These are phyloP conservation scores for Syndactyla subalaris DNA, from an alignment of 2,797 vertebrate species.

Conservation along the genomic window DNA sequence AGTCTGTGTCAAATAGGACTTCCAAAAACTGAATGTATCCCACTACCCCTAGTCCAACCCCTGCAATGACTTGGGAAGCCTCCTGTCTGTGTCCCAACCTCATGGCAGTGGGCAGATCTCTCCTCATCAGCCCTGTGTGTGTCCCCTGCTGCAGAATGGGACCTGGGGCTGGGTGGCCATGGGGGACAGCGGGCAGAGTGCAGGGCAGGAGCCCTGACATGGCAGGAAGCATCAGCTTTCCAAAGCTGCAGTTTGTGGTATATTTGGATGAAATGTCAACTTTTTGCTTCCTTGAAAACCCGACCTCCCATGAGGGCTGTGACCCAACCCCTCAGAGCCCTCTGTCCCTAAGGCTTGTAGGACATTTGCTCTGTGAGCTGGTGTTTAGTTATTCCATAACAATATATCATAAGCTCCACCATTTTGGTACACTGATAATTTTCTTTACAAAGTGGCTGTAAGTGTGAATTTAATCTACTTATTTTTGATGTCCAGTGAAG, in stretches of 20 bases:
- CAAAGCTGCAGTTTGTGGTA: neutral
- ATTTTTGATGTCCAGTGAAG: constrained; percentile 68
- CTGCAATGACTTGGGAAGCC: neutral
- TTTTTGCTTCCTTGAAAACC: neutral
- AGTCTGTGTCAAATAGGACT: neutral
- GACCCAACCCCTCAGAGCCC: fast-evolving
- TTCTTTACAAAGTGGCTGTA: constrained; percentile 3
- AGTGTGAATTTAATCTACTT: constrained; percentile 44
- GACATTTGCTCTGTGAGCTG: neutral
- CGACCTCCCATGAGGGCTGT: fast-evolving
- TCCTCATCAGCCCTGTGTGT: neutral
- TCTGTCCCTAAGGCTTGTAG: fast-evolving
- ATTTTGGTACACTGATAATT: neutral
- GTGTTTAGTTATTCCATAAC: neutral
- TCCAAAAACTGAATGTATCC: neutral
- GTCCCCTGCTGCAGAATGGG: fast-evolving
- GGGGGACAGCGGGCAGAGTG: neutral
- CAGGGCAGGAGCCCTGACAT: neutral
- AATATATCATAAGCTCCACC: neutral
- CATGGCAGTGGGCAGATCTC: neutral
- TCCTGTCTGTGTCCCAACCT: neutral
- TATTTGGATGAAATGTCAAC: neutral
- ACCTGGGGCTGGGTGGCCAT: neutral
- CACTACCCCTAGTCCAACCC: neutral
- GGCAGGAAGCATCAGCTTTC: neutral